Base-by-base conservation (phyloP, 2,888 invertebrate species). In the Cactoblastis cactorum region DNA sequence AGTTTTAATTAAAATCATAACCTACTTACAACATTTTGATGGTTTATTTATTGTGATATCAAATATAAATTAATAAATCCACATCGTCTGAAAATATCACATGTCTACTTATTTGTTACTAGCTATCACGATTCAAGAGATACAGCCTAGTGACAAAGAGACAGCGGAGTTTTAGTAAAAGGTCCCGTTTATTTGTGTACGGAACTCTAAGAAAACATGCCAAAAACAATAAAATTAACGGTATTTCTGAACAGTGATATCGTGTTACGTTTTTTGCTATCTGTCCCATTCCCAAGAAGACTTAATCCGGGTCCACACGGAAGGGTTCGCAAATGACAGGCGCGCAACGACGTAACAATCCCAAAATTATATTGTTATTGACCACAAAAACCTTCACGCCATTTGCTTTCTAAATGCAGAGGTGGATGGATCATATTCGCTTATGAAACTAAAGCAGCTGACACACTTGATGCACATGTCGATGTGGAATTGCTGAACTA, bases 251-350 rank as follows among this genome's bases (percentile, higher is more conserved):
- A 43, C 11, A 43, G 28, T 28, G 43, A 17, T 43, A 32, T 43
- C 15, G 17, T 11, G 14, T 41, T 41, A 17, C 28, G 4, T 32
- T 15, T 43, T 43, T 43, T 43, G 47, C 54, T 68, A 65, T 54
- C 65, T 43, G 41, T 71, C 57, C 63, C 43, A 55, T 54, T 35
- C 55, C 61, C 55, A 57, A 48, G 47, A 58, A 62, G 65, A 64
- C 59, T 60, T 67, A 70, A 70, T 69, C 65, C 69, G 52, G 63
- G 67, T 65, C 62, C 62, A 72, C 65, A 70, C 74, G 74, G 74
- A 74, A 74, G 74, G 74, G 74, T 74, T 59, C 60, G 59, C 67
- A 70, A 71, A 71, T 68, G 69, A 67, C 69, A 69, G 74, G 71
- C 73, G 72, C 71, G 70, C 54, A n/a, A n/a, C n/a, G 54, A 68